Evolutionary conservation across 2,113 vertebrate species (phyloP).

Genomic region (Lethenteron reissneri): DNA sequence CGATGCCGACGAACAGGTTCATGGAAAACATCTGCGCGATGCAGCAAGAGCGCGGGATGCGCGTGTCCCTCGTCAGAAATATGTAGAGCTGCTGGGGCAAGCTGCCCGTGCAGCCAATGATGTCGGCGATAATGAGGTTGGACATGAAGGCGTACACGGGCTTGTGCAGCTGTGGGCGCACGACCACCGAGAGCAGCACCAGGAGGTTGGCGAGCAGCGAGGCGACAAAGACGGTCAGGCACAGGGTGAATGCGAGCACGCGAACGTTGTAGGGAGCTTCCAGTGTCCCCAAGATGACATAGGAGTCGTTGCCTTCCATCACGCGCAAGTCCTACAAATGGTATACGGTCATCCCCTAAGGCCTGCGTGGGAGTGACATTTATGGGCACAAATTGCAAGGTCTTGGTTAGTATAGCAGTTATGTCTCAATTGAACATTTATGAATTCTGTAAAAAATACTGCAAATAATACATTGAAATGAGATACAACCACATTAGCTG

Average conservation of each 20-base stretch:
- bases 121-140: slow-evolving; percentile 11
- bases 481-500: too few relatives aligned
- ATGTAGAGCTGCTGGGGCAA: slow-evolving; percentile 14
- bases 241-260: slow-evolving; percentile 8
- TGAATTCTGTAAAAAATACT: too few relatives aligned
- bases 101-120: slow-evolving; percentile 13
- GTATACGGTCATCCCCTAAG: too few relatives aligned
- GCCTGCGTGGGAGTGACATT: too few relatives aligned
- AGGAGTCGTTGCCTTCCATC: too few relatives aligned
- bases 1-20: slow-evolving; percentile 15
- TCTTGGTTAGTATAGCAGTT: too few relatives aligned
- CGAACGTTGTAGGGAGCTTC: slow-evolving; percentile 12
- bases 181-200: slow-evolving; percentile 9
- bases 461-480: too few relatives aligned
- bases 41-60: slow-evolving; percentile 12
- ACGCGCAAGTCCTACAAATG: too few relatives aligned
- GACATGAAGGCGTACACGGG: slow-evolving; percentile 17
- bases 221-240: slow-evolving; percentile 9
- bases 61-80: slow-evolving; percentile 12
- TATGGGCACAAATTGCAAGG: too few relatives aligned
- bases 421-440: too few relatives aligned
- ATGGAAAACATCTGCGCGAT: slow-evolving; percentile 17
- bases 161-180: slow-evolving; percentile 4
- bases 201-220: slow-evolving; percentile 10
- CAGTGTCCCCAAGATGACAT: slow-evolving; percentile 12